phyloP scores from a whole-genome alignment of 2,888 invertebrate species.

The Drosophila prolongata region DNA sequence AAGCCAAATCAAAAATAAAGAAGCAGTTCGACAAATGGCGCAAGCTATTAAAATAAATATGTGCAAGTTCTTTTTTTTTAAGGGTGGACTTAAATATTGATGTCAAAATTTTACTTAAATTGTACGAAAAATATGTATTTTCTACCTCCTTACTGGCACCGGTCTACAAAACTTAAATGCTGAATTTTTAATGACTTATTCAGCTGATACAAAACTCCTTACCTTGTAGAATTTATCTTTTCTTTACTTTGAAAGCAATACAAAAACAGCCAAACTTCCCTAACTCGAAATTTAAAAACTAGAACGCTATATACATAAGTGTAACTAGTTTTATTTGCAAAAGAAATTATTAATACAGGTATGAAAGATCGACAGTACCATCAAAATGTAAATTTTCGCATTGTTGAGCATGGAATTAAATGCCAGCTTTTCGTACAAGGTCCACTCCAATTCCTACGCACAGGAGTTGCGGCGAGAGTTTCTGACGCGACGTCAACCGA shows the following conservation, averaged over 20 bases:
- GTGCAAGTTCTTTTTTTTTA: conserved; percentile 20
- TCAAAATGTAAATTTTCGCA: not conserved
- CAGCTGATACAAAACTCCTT: too few species aligned
- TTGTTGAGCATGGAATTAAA: not conserved
- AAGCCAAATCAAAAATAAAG: conserved; percentile 42
- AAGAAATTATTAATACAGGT: not conserved
- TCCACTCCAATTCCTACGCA: conserved; percentile 39
- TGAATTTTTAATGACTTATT: too few species aligned
- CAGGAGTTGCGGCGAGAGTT: conserved; percentile 24
- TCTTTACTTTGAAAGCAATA: too few species aligned
- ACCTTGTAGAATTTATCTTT: too few species aligned
- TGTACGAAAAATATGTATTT: not conserved
- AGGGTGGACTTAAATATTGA: conserved; percentile 11
- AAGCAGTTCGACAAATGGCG: conserved; percentile 47
- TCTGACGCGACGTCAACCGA: conserved; percentile 29
- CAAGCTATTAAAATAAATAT: conserved; percentile 50
- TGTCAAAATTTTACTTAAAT: not conserved
- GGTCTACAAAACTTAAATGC: too few species aligned
- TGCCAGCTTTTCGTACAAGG: conserved; percentile 9
- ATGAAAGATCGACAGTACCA: not conserved
- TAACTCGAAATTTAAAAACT: too few species aligned
- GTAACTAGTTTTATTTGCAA: too few species aligned
- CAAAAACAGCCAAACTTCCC: too few species aligned
- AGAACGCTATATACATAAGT: too few species aligned
- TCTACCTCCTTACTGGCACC: not conserved